These are phyloP conservation scores for Aspiorhynchus laticeps DNA, from an alignment of 2,113 vertebrate species.

Conservation along the genomic window DNA sequence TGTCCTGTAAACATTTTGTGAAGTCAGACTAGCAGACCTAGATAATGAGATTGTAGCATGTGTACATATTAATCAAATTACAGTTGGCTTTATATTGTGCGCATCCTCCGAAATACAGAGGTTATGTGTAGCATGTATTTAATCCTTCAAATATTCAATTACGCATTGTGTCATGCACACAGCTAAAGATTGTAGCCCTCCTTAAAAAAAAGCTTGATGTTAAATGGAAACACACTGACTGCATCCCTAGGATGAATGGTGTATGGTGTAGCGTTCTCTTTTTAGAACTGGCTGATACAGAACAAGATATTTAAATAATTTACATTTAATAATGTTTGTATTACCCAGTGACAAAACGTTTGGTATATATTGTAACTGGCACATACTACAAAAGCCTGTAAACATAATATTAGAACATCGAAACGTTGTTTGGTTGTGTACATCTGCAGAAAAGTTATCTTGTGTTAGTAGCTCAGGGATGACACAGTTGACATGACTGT, in stretches of 20 bases:
- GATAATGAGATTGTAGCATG: not conserved
- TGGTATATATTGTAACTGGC: not conserved
- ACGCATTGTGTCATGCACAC: not conserved
- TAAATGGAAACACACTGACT: not conserved
- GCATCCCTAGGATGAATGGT: not conserved
- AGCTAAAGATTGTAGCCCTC: not conserved
- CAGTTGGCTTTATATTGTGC: not conserved
- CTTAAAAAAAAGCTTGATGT: not conserved
- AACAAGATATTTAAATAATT: not conserved
- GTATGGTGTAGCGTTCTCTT: not conserved
- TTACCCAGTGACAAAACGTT: not conserved
- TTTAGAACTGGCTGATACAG: not conserved
- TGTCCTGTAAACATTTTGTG: not conserved
- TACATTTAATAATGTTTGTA: not conserved
- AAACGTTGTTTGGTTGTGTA: not conserved
- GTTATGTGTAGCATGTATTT: not conserved
- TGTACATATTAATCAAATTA: not conserved
- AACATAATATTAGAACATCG: not conserved
- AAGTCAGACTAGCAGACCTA: not conserved
- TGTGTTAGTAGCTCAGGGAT: slow-evolving; percentile 53
- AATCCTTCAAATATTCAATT: not conserved
- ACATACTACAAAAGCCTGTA: not conserved
- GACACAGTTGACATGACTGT: slow-evolving; percentile 72
- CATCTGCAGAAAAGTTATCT: slow-evolving; percentile 8
- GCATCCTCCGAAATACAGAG: not conserved